These are phyloP conservation scores for Drosophila parthenogenetica DNA, from an alignment of 2,888 invertebrate genomes.

Conservation along the genomic window DNA sequence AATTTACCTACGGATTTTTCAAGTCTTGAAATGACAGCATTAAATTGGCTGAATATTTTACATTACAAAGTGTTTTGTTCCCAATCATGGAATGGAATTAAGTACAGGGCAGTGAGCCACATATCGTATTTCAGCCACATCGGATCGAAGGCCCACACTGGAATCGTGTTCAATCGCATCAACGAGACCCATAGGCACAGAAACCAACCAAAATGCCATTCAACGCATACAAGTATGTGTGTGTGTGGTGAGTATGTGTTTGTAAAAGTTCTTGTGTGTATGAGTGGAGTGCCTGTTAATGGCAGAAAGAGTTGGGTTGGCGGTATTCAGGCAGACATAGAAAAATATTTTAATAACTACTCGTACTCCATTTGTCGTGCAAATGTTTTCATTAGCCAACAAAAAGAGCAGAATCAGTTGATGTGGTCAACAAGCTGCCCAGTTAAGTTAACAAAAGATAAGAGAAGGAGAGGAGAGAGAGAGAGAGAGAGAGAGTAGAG, in stretches of 20 bases:
- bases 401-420: conserved; percentile 34
- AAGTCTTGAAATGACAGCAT: too few relatives aligned
- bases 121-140: background rate
- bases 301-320: conserved; percentile 30
- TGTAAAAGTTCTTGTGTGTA: too few relatives aligned
- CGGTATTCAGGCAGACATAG: conserved; percentile 45
- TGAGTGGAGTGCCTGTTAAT: conserved; percentile 59
- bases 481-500: background rate
- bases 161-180: conserved; percentile 34
- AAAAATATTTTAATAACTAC: conserved; percentile 75
- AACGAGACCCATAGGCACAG: conserved; percentile 26
- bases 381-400: conserved; percentile 75
- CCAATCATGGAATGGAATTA: too few relatives aligned
- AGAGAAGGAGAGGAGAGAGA: background rate
- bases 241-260: conserved; percentile 15
- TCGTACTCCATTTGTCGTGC: conserved; percentile 56
- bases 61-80: too few relatives aligned
- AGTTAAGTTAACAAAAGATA: conserved; percentile 25
- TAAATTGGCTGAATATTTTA: too few relatives aligned
- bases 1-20: too few relatives aligned
- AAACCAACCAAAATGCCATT: conserved; percentile 44
- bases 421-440: conserved; percentile 37
- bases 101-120: conserved; percentile 1
- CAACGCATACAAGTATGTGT: conserved; percentile 15
- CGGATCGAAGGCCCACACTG: conserved; percentile 15